Conservation (phyloP, 2,888 invertebrate genomes). For the Thymelicus lineola region DNA sequence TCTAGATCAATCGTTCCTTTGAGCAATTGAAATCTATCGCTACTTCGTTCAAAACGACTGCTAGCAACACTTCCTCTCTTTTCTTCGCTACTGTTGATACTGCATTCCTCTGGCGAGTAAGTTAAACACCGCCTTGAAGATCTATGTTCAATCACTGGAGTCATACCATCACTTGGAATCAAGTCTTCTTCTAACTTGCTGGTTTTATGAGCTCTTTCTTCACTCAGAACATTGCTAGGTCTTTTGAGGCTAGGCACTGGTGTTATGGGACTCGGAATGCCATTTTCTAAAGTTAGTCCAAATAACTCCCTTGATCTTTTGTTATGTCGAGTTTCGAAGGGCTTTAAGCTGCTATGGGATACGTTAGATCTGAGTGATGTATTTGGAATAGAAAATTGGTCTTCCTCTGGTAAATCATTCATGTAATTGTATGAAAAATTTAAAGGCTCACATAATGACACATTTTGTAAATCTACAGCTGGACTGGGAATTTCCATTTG, state of each 20-base stretch:
- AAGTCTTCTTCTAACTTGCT: slow-evolving; percentile 82
- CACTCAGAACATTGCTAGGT: slow-evolving; percentile 71
- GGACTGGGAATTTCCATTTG: slow-evolving; percentile 80
- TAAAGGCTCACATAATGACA: slow-evolving; percentile 65
- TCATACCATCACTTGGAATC: slow-evolving; percentile 64
- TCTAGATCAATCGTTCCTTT: slow-evolving; percentile 88
- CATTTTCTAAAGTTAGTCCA: slow-evolving; percentile 76
- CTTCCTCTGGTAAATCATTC: slow-evolving; percentile 43
- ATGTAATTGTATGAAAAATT: slow-evolving; percentile 59
- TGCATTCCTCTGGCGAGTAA: slow-evolving; percentile 83
- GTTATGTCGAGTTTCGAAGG: slow-evolving; percentile 60
- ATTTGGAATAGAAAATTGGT: slow-evolving; percentile 43
- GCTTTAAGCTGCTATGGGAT: slow-evolving; percentile 75
- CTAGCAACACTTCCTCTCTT: slow-evolving; percentile 83
- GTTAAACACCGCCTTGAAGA: slow-evolving; percentile 85
- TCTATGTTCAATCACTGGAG: slow-evolving; percentile 78
- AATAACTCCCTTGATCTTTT: slow-evolving; percentile 70
- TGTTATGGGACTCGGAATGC: slow-evolving; percentile 82
- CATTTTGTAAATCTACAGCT: slow-evolving; percentile 65
- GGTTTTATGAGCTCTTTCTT: slow-evolving; percentile 77
- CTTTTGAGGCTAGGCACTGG: slow-evolving; percentile 73
- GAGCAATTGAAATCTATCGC: slow-evolving; percentile 66
- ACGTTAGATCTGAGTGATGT: slow-evolving; percentile 65
- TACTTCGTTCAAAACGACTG: slow-evolving; percentile 69
- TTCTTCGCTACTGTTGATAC: slow-evolving; percentile 80